These are phyloP conservation scores for Pseudomyrmex flavicornis DNA, from an alignment of 1,140 invertebrate genomes.

Conservation along the genomic window DNA sequence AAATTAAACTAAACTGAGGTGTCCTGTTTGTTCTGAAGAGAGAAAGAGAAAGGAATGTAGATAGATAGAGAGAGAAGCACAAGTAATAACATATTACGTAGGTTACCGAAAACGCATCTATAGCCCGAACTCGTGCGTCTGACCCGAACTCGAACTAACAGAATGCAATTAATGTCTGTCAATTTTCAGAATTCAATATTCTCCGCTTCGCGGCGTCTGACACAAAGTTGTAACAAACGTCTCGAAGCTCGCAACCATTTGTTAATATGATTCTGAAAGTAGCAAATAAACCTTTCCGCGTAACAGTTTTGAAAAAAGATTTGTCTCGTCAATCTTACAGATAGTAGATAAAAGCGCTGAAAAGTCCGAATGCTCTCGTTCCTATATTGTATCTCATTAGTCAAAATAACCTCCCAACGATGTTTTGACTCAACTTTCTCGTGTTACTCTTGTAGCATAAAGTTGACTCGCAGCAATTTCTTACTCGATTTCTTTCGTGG, in stretches of 20 bases:
- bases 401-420: constrained; percentile 61
- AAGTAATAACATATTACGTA: constrained; percentile 32
- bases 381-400: constrained; percentile 49
- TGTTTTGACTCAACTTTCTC: constrained; percentile 66
- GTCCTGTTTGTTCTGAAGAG: constrained; percentile 20
- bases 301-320: not conserved
- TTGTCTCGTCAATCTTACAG: not conserved
- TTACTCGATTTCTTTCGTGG: constrained; percentile 32
- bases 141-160: constrained; percentile 52
- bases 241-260: not conserved
- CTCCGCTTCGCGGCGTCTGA: constrained; percentile 28
- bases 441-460: constrained; percentile 48
- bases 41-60: not conserved
- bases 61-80: not conserved
- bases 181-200: constrained; percentile 62
- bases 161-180: constrained; percentile 60
- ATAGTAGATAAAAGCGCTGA: not conserved
- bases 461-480: constrained; percentile 67
- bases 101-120: constrained; percentile 47
- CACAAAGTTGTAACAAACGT: constrained; percentile 30
- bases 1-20: constrained; percentile 60
- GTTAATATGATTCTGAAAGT: constrained; percentile 40
- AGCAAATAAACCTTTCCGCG: not conserved
- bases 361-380: constrained; percentile 14
- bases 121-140: constrained; percentile 29